Evolutionary conservation across 1,140 invertebrate species (phyloP).

Genomic region (Triops cancriformis): DNA sequence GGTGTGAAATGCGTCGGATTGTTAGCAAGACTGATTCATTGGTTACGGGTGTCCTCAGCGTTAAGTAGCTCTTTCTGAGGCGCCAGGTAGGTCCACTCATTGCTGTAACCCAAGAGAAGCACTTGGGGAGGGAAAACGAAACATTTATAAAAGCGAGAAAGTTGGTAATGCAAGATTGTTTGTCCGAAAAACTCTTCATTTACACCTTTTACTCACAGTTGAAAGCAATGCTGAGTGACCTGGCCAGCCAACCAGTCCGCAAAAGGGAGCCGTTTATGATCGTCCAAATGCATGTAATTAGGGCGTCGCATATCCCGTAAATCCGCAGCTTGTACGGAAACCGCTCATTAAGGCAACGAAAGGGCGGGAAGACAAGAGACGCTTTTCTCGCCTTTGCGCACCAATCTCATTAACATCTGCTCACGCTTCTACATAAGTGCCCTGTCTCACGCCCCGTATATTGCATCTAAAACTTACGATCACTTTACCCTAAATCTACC

Average conservation of each 20-base stretch:
- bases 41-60: neutral
- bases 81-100: neutral
- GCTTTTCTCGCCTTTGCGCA: slow-evolving; percentile 3
- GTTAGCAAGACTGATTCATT: neutral
- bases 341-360: slow-evolving; percentile 12
- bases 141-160: too few species aligned
- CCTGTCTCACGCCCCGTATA: neutral
- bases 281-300: neutral
- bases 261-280: neutral
- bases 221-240: too few species aligned
- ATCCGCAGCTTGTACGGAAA: slow-evolving; percentile 12
- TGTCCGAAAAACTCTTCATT: too few species aligned
- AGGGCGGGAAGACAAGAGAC: slow-evolving; percentile 3
- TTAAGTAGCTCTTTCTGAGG: neutral
- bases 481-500: neutral
- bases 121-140: too few species aligned
- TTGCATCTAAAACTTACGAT: neutral
- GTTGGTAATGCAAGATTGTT: too few species aligned
- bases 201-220: too few species aligned
- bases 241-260: neutral
- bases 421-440: slow-evolving; percentile 4
- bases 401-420: slow-evolving; percentile 13
- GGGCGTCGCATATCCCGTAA: slow-evolving; percentile 7
- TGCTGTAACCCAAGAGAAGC: too few species aligned
- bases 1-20: neutral